phyloP scores from a whole-genome alignment of 2,888 invertebrate species.

The Blomia tropicalis region DNA sequence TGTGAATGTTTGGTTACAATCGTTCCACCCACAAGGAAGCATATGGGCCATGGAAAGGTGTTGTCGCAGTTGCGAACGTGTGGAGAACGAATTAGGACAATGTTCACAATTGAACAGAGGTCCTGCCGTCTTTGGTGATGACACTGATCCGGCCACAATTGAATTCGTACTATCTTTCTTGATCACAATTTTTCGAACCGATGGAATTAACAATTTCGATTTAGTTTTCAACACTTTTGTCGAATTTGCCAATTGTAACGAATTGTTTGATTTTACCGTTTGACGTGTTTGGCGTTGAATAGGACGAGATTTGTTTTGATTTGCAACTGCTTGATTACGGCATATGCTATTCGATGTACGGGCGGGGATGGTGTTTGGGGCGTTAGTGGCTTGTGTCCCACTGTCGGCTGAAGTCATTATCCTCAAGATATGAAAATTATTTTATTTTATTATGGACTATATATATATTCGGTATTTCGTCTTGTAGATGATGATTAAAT shows the following conservation, averaged over 20 bases:
- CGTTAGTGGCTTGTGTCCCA: neutral
- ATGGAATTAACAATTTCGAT: neutral
- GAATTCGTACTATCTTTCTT: neutral
- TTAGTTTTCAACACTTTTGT: too few species aligned
- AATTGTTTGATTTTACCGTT: neutral
- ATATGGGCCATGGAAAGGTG: neutral
- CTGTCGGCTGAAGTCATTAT: neutral
- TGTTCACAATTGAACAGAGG: neutral
- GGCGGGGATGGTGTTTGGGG: neutral
- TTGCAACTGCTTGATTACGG: neutral
- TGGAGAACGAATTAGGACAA: neutral
- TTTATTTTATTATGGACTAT: too few species aligned
- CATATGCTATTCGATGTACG: too few species aligned
- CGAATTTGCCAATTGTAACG: neutral
- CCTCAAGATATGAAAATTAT: too few species aligned
- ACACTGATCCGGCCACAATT: neutral
- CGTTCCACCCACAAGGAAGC: conserved; percentile 21
- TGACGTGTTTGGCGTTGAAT: neutral
- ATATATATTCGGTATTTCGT: too few species aligned
- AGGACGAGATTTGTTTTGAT: neutral
- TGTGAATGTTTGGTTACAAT: conserved; percentile 13
- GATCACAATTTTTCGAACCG: neutral
- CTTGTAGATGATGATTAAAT: too few species aligned
- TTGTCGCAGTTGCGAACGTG: neutral
- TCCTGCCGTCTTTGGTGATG: neutral